Base-by-base conservation (phyloP, 2,888 invertebrate species). In the Platycheirus rosarum region DNA sequence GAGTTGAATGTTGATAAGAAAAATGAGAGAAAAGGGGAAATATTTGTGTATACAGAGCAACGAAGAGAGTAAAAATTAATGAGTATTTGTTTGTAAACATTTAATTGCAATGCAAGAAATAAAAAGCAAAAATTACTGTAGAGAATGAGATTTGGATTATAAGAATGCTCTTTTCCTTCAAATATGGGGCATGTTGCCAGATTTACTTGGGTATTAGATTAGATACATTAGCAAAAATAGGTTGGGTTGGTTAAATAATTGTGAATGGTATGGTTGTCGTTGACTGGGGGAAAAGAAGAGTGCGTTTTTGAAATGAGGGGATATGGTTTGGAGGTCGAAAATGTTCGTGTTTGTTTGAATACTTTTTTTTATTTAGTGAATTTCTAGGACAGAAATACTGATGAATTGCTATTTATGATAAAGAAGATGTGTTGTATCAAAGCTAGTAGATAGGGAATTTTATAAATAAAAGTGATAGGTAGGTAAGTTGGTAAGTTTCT, bases 251-350 rank as follows among this genome's bases (percentile, higher is more conserved):
- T 32, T 4, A 35, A 35, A 18, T 18, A 13, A 14, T 26, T 6
- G 23, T 32, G 8, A 8, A 8, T 32, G 29, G 29, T 32, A 8
- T 7, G 5, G n/a, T n/a, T n/a, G n/a, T n/a, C n/a, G n/a, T n/a
- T n/a, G n/a, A n/a, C n/a, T 32, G 29, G 3, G 2, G 29, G 2
- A 20, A 11, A 13, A 62, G 18, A n/a, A 51, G 14, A 40, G 20
- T 6, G 32, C 16, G n/a, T 1, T 26, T 1, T 26, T 18, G 2
- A 32, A 44, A 1, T 35, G 23, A 20, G 16, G 37, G 14, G 8
- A 32, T 18, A 42, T 13, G 32, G n/a, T 20, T 51, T 73, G 57
- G 65, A 65, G 78, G 78, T 78, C 78, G 78, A 73, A 66, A 73
- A 62, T 40, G 46, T 48, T 63, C 37, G 26, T 79, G 18, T 57